These are phyloP conservation scores for Alviniconcha marisindica DNA, from an alignment of 1,140 invertebrate genomes.

Conservation along the genomic window DNA sequence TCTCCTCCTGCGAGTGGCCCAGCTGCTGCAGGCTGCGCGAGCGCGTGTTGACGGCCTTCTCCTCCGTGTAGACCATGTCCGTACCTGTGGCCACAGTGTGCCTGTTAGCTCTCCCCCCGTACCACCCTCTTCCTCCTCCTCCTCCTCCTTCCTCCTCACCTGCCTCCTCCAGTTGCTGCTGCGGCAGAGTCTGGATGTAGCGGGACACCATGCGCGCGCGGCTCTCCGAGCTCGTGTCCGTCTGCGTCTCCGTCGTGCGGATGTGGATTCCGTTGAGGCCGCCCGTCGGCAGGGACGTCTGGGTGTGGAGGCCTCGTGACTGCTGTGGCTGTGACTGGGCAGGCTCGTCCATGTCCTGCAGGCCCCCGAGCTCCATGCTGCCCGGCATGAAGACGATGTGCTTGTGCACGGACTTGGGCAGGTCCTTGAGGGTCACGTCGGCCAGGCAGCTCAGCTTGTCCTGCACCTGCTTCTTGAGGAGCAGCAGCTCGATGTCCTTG, in stretches of 20 bases:
- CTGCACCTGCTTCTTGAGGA: slow-evolving; percentile 76
- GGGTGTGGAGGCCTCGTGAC: slow-evolving; percentile 42
- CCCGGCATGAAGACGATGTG: slow-evolving; percentile 71
- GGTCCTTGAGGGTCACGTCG: slow-evolving; percentile 68
- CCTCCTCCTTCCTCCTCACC: slow-evolving; percentile 36
- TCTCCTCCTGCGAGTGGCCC: slow-evolving; percentile 27
- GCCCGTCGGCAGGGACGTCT: slow-evolving; percentile 38
- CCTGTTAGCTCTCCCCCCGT: slow-evolving; percentile 39
- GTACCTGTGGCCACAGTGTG: slow-evolving; percentile 65
- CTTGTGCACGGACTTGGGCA: slow-evolving; percentile 71
- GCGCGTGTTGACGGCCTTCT: slow-evolving; percentile 72
- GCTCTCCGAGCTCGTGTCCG: slow-evolving; percentile 41
- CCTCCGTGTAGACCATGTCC: slow-evolving; percentile 62
- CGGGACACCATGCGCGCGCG: slow-evolving; percentile 8
- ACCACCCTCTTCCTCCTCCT: slow-evolving; percentile 39
- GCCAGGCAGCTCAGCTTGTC: slow-evolving; percentile 74
- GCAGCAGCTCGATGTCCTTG: slow-evolving; percentile 76
- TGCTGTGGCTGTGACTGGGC: slow-evolving; percentile 43
- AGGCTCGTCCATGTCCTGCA: slow-evolving; percentile 69
- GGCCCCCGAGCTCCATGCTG: slow-evolving; percentile 67
- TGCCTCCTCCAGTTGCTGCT: slow-evolving; percentile 3
- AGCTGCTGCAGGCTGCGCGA: slow-evolving; percentile 59
- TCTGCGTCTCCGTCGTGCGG: slow-evolving; percentile 57
- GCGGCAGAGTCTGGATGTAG: slow-evolving; percentile 43
- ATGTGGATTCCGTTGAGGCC: slow-evolving; percentile 46